Evolutionary conservation across 1,140 invertebrate genomes (phyloP).

Genomic region (Pemphigus obesinymphae): DNA sequence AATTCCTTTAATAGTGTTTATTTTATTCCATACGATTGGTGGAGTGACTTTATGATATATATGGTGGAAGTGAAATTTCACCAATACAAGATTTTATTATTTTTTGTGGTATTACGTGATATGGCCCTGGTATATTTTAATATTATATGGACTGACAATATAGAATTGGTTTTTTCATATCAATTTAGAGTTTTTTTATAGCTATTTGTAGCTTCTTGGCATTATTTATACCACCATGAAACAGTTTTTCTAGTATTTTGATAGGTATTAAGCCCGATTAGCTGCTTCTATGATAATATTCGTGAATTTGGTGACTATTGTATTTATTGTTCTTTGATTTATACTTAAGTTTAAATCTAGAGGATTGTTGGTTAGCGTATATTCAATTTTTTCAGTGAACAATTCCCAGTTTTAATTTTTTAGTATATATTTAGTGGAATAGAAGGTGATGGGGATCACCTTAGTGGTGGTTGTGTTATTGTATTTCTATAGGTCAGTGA

Average conservation of each 20-base stretch:
- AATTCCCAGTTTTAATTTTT: background rate
- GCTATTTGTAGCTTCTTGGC: background rate
- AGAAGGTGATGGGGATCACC: no score
- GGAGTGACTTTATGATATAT: no score
- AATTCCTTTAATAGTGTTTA: no score
- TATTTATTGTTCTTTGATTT: background rate
- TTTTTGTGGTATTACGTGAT: no score
- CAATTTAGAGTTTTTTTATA: background rate
- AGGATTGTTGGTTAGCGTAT: background rate
- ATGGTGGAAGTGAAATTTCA: no score
- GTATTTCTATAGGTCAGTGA: background rate
- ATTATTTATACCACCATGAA: background rate
- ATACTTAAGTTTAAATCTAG: background rate
- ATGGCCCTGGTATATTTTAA: no score
- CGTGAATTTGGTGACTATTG: background rate
- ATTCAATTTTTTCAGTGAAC: background rate
- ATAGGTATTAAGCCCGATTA: background rate
- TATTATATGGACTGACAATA: background rate
- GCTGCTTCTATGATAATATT: constrained; percentile 1
- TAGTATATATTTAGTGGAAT: background rate
- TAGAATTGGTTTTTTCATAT: background rate
- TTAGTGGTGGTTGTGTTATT: background rate
- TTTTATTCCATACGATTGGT: no score
- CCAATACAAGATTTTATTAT: no score
- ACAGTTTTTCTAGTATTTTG: background rate